phyloP scores from a whole-genome alignment of 2,797 vertebrate species.

The Hirundo rustica region DNA sequence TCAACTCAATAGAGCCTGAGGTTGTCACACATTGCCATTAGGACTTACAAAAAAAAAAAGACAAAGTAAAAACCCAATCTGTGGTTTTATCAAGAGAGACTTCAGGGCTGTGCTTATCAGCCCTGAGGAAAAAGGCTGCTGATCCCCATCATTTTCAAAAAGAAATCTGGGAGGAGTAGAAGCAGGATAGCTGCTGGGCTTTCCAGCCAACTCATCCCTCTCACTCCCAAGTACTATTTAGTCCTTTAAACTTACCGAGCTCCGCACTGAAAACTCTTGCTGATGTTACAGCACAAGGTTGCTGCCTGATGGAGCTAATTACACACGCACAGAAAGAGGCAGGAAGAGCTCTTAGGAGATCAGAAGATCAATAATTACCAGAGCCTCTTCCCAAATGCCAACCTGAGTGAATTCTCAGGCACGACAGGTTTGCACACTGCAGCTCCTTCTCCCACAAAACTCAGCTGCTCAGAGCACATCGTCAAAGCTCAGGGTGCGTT shows the following conservation, averaged over 20 bases:
- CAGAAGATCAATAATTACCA: not conserved
- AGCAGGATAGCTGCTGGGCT: not conserved
- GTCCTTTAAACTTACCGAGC: not conserved
- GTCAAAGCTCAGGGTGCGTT: not conserved
- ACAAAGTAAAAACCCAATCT: not conserved
- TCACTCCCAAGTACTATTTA: not conserved
- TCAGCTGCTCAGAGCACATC: rapidly evolving
- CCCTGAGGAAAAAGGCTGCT: not conserved
- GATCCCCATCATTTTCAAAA: not conserved
- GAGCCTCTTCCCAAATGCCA: not conserved
- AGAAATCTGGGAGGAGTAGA: not conserved
- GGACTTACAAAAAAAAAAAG: not conserved
- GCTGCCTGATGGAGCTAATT: not conserved
- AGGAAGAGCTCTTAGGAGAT: not conserved
- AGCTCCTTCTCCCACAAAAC: not conserved
- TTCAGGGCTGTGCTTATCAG: not conserved
- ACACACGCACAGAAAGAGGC: not conserved
- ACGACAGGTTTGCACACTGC: rapidly evolving
- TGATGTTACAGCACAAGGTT: rapidly evolving
- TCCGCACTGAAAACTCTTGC: not conserved
- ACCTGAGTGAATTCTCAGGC: not conserved
- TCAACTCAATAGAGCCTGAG: not conserved
- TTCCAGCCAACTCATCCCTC: not conserved
- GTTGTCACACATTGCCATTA: not conserved
- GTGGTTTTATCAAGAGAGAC: not conserved